Evolutionary conservation across 1,140 invertebrate species (phyloP), one percentile per base, ranked within the genome.

Genomic region (Agrilus planipennis): DNA sequence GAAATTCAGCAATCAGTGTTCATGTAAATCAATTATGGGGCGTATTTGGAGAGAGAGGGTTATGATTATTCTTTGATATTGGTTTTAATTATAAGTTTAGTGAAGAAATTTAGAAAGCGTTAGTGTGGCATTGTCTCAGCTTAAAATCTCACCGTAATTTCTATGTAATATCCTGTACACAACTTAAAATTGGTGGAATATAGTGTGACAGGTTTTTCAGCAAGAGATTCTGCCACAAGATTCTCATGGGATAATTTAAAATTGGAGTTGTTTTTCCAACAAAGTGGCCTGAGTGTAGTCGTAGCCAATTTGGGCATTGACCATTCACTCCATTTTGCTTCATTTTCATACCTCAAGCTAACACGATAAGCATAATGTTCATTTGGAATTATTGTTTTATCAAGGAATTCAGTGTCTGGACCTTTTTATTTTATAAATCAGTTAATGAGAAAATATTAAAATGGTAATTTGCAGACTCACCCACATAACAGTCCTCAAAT

Each of bases 261-360:
- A 19, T 49, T 38, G 16, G 39, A 18, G 37, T 39, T 46, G 9
- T 30, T 9, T 34, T 47, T 42, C 52, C 54, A 58, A 14, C 39
- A 47, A 42, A 51, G 53, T 19, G 45, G 44, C 15, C 47, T 50
- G 11, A 56, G 23, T 5, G 37, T 49, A 0, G 55, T 58, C 22
- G 22, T 21, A 21, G 43, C 41, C 1, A 49, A 44, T 49, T 54
- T 43, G 18, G 52, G 42, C 17, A 56, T 17, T 15, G 55, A 58
- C 54, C 54, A 58, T 7, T 52, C 52, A 35, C 49, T 56, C 52
- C 52, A 58, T 3, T 49, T 40, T 4, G 42, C 36, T 11, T 38
- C 35, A n/a, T 54, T 54, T 34, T 55, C 53, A 31, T 48, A 58
- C 37, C 53, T 58, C 36, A 54, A 56, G 43, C 52, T 49, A 11